Percentiles rank a stretch among this genome's conserved stretches.
These are phyloP conservation scores for Pantherophis guttatus DNA, from an alignment of 2,113 vertebrate species.

Conservation along the genomic window DNA sequence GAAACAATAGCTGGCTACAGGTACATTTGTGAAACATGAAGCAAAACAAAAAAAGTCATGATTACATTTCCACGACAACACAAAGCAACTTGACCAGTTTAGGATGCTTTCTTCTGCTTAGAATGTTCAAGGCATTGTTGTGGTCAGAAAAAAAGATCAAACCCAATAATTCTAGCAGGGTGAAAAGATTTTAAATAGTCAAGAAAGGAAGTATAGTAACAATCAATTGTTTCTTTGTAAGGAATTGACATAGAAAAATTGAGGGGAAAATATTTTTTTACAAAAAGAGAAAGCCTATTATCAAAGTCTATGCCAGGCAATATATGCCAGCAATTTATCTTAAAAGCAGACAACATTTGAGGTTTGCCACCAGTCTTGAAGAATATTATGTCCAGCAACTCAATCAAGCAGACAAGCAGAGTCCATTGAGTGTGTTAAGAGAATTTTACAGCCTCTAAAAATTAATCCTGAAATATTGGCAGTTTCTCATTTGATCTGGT, in stretches of 20 bases:
- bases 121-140: background rate
- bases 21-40: background rate
- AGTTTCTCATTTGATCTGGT: background rate
- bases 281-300: background rate
- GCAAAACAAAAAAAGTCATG: background rate
- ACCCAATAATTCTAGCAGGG: background rate
- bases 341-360: background rate
- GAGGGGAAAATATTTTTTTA: background rate
- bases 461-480: background rate
- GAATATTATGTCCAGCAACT: background rate
- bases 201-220: background rate
- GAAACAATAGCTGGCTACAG: background rate
- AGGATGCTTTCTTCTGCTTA: background rate
- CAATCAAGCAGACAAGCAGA: background rate
- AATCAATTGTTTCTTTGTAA: background rate
- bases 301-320: background rate
- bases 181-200: background rate
- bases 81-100: background rate
- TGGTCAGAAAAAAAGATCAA: background rate
- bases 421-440: background rate
- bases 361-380: background rate
- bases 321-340: background rate
- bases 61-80: background rate
- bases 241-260: background rate
- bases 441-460: background rate